These are phyloP conservation scores for Sebastiscus albofasciatus DNA, from an alignment of 2,797 vertebrate genomes.

Conservation along the genomic window DNA sequence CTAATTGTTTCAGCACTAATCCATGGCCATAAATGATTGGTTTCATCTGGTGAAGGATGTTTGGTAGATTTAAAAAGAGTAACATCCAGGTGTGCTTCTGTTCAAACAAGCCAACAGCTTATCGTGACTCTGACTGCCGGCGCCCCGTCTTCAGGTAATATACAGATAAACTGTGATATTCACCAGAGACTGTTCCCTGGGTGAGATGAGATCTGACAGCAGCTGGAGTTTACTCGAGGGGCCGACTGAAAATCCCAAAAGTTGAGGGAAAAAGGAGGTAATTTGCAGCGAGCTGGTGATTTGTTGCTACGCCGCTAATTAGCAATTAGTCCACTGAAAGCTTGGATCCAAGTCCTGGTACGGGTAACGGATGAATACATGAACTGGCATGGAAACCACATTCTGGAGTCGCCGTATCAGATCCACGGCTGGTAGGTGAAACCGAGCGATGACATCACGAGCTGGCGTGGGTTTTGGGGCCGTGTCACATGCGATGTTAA, in stretches of 20 bases:
- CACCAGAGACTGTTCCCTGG: neutral
- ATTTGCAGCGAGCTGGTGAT: neutral
- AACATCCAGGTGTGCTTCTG: neutral
- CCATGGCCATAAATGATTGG: no score
- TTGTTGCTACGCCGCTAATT: constrained; percentile 22
- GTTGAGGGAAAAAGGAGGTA: neutral
- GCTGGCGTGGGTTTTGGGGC: constrained; percentile 31
- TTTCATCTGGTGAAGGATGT: no score
- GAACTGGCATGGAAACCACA: constrained; percentile 1
- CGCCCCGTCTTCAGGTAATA: neutral
- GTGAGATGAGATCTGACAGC: neutral
- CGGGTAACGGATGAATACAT: neutral
- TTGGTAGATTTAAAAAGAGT: no score
- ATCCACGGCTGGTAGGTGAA: neutral
- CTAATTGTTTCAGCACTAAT: neutral
- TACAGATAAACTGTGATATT: neutral
- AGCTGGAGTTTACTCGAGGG: neutral
- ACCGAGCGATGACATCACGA: constrained; percentile 45
- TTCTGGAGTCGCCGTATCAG: constrained; percentile 11
- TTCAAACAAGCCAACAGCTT: neutral
- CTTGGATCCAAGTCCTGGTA: neutral
- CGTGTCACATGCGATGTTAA: constrained; percentile 43
- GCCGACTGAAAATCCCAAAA: no score
- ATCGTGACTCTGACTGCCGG: neutral
- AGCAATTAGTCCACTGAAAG: constrained; percentile 22